Base-by-base conservation (phyloP, 2,888 invertebrate genomes). In the Scaeva pyrastri region DNA sequence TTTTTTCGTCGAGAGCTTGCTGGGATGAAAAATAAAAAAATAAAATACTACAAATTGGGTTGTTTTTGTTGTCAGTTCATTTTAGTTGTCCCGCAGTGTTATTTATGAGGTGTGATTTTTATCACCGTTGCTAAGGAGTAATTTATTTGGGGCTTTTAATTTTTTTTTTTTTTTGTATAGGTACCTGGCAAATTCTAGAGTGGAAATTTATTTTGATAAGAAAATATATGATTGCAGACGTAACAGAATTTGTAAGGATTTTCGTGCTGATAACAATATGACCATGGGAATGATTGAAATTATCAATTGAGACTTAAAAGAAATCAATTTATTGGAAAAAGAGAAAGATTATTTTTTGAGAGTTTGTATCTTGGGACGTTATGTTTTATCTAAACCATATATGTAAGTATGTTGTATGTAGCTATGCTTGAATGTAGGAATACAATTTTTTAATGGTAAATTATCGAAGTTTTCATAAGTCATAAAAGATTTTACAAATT, bases 51-150 rank as follows among this genome's bases (percentile, higher is more conserved):
- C 83, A 52, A 84, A 79, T 64, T 71, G 75, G 58, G 60, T 66
- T 45, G 45, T 48, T 45, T 23, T 23, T 64, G 7, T 16, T 26
- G 52, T 26, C 8, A n/a, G 52, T 52, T 52, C 14, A 23, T 64
- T 64, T 64, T 75, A 64, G 70, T 71, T 79, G 74, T 52, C 64
- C 64, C 45, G 64, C 79, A 64, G 73, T 70, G 56, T 79, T 84
- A 79, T 84, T 75, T 79, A 79, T 75, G 41, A 74, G 64, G 58
- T 71, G 70, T 79, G 74, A 84, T 75, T 71, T 71, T 79, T 58
- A 79, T 75, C 48, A 52, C 52, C 52, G 50, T 55, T 11, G 26
- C 21, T 43, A 31, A 56, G 66, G 66, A 48, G 11, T 68, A 31
- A 66, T 70, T 52, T 56, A 41, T 43, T 45, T 66, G 23, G 56